Evolutionary conservation across 2,113 vertebrate species (phyloP).

Genomic region (Pitta sordida): DNA sequence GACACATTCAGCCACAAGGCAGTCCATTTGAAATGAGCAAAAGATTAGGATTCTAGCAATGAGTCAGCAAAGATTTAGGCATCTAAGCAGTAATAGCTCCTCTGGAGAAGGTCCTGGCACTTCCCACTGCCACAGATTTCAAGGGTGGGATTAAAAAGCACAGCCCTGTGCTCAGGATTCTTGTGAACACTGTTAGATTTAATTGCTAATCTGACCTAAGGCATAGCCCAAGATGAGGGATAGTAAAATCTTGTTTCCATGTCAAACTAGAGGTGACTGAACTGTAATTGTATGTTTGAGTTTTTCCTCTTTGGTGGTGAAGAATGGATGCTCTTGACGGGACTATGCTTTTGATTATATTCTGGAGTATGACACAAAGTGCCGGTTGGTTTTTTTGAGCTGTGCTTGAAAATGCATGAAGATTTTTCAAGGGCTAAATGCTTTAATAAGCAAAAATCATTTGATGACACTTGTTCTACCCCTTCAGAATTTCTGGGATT

Average conservation of each 20-base stretch:
- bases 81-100: neutral
- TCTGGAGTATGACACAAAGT: neutral
- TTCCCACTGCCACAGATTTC: neutral
- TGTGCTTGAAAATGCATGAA: neutral
- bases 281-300: neutral
- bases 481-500: neutral
- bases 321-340: neutral
- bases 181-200: neutral
- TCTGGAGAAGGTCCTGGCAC: neutral
- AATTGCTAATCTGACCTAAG: neutral
- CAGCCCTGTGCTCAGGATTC: neutral
- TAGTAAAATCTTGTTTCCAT: neutral
- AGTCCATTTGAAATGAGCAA: neutral
- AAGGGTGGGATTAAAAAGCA: neutral
- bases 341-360: neutral
- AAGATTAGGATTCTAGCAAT: neutral
- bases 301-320: neutral
- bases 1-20: neutral
- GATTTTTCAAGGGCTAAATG: neutral
- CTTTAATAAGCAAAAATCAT: neutral
- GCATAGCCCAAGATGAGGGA: neutral
- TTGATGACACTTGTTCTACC: neutral
- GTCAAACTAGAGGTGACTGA: neutral
- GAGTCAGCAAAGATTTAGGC: neutral
- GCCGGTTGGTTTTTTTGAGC: neutral